phyloP scores from a whole-genome alignment of 2,888 invertebrate genomes.

The Caradrina kadenii region DNA sequence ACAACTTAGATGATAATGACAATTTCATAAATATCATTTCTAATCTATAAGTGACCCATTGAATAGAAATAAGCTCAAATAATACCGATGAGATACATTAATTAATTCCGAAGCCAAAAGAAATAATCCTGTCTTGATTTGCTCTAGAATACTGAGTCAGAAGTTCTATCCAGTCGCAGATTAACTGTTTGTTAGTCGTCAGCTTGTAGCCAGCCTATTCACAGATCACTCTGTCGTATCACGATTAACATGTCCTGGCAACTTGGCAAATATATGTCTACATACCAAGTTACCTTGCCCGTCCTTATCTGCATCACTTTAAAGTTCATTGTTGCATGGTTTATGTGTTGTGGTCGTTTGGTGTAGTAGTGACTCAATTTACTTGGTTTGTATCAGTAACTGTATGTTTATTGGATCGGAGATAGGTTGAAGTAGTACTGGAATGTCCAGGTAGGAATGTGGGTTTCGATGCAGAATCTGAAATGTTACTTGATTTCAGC shows the following conservation, averaged over 20 bases:
- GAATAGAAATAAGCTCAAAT: neutral
- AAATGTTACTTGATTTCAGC: neutral
- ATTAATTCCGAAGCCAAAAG: neutral
- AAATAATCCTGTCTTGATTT: constrained; percentile 18
- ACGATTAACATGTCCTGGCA: constrained; percentile 78
- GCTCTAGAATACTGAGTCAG: constrained; percentile 4
- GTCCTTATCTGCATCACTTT: constrained; percentile 11
- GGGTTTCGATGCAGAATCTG: constrained; percentile 5
- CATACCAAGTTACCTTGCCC: constrained; percentile 4
- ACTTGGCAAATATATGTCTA: constrained; percentile 66
- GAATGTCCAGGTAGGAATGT: constrained; percentile 37
- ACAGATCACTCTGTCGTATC: constrained; percentile 79
- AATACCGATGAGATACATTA: constrained; percentile 6
- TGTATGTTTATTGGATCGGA: constrained; percentile 56
- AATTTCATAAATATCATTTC: neutral
- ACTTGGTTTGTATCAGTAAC: constrained; percentile 52
- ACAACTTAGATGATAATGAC: neutral
- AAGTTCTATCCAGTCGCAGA: constrained; percentile 17
- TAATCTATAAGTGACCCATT: neutral
- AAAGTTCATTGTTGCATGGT: constrained; percentile 32
- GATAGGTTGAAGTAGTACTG: constrained; percentile 49
- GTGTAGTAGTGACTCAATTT: constrained; percentile 37
- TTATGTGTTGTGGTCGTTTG: neutral
- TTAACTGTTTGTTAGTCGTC: constrained; percentile 44
- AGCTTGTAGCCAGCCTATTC: constrained; percentile 67